These are phyloP conservation scores for Enteromius radiatus DNA, from an alignment of 2,797 vertebrate species.

Conservation along the genomic window DNA sequence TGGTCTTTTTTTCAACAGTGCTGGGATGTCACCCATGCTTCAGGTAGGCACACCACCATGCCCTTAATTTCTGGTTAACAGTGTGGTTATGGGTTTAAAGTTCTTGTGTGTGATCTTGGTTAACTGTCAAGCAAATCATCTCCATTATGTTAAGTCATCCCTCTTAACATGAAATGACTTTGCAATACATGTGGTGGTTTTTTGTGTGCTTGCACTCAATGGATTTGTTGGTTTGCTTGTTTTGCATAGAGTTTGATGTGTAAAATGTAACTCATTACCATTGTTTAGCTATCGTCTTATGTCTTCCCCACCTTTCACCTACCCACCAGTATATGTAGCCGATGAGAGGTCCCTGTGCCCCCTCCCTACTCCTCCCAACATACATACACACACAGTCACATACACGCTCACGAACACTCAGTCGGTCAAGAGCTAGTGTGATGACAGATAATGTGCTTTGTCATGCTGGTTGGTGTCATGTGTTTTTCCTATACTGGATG, in stretches of 20 bases:
- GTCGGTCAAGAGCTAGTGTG: constrained; percentile 41
- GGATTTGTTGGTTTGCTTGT: constrained; percentile 56
- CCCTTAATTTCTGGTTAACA: constrained; percentile 53
- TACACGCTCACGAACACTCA: constrained; percentile 26
- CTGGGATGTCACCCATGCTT: constrained; percentile 63
- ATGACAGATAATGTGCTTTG: constrained; percentile 50
- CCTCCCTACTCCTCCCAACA: constrained; percentile 3
- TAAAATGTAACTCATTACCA: constrained; percentile 45
- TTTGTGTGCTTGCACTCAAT: constrained; percentile 59
- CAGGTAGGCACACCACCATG: constrained; percentile 64
- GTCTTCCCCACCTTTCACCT: constrained; percentile 42
- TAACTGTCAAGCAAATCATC: constrained; percentile 59
- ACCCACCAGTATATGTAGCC: constrained; percentile 45
- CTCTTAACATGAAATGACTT: constrained; percentile 59
- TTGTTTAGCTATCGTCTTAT: constrained; percentile 43
- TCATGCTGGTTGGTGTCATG: constrained; percentile 55
- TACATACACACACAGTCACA: constrained; percentile 5
- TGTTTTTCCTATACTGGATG: constrained; percentile 56
- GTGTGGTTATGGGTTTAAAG: constrained; percentile 54
- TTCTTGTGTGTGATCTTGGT: constrained; percentile 51
- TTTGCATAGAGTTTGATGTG: constrained; percentile 48
- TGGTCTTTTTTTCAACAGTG: constrained; percentile 66
- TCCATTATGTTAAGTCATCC: constrained; percentile 58
- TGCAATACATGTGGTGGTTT: constrained; percentile 54
- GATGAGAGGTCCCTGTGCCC: constrained; percentile 32